Percentiles rank a stretch among this genome's conserved stretches.
Conservation (phyloP, 2,113 vertebrate genomes). For the Sapayoa aenigma region DNA sequence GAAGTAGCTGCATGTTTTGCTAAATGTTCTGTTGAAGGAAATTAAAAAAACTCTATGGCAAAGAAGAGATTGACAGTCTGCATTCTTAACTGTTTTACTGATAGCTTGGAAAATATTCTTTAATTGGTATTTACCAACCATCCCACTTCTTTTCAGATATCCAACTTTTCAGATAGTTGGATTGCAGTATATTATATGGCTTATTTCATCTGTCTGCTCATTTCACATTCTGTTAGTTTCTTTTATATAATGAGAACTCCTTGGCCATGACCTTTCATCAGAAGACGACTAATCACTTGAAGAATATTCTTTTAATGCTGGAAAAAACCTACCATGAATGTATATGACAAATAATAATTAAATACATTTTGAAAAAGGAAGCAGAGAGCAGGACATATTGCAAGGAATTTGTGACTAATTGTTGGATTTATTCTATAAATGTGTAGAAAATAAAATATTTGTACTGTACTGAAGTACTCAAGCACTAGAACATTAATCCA, state of each 20-base stretch:
- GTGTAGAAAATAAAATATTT: neutral
- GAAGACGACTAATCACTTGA: conserved; percentile 7
- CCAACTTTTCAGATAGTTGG: neutral
- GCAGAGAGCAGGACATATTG: neutral
- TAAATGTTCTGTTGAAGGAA: neutral
- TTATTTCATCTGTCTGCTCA: conserved; percentile 32
- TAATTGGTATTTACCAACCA: conserved; percentile 10
- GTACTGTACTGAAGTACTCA: neutral
- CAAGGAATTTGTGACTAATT: neutral
- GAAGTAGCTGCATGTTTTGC: neutral
- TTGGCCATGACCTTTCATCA: conserved; percentile 45
- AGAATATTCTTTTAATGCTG: conserved; percentile 1
- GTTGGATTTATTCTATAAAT: neutral
- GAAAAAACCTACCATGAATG: neutral
- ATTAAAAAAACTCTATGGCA: neutral
- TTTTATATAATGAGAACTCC: conserved; percentile 18
- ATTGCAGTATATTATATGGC: neutral
- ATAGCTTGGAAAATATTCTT: conserved; percentile 5
- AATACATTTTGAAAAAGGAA: neutral
- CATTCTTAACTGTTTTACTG: neutral
- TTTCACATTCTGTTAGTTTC: conserved; percentile 42
- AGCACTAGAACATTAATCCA: neutral
- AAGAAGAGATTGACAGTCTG: neutral
- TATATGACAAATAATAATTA: conserved; percentile 2
- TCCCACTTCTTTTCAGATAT: neutral